phyloP scores from a whole-genome alignment of 2,797 vertebrate species.

The Helarctos malayanus region DNA sequence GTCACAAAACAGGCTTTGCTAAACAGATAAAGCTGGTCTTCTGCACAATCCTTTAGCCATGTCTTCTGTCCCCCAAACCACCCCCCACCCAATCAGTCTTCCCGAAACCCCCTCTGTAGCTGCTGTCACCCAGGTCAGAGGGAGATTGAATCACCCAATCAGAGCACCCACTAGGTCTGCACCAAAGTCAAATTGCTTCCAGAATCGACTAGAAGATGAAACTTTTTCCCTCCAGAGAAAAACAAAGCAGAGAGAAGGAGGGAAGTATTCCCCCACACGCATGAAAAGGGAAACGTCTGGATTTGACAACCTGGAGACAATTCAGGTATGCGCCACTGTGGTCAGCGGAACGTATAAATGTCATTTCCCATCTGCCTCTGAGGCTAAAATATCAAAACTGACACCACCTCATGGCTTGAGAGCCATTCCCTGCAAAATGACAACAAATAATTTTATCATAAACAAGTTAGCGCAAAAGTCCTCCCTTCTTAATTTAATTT shows the following conservation, averaged over 20 bases:
- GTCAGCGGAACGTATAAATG: not conserved
- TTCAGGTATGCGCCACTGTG: conserved; percentile 67
- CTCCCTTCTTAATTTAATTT: conserved; percentile 83
- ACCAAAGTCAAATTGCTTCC: not conserved
- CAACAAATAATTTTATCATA: conserved; percentile 77
- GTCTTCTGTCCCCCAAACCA: not conserved
- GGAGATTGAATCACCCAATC: not conserved
- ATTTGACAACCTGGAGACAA: conserved; percentile 49
- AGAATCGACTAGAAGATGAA: not conserved
- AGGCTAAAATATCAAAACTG: conserved; percentile 67
- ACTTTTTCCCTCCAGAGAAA: not conserved
- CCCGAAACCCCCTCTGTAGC: not conserved
- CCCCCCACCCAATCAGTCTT: not conserved
- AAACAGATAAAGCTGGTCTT: not conserved
- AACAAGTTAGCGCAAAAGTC: conserved; percentile 84
- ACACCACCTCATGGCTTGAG: conserved; percentile 56
- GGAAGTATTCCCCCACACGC: not conserved
- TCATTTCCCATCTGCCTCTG: conserved; percentile 43
- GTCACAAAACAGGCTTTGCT: not conserved
- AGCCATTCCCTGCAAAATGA: conserved; percentile 76
- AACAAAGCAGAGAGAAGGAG: not conserved
- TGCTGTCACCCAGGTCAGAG: not conserved
- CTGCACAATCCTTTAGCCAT: not conserved
- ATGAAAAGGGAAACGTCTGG: not conserved
- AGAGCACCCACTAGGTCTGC: not conserved